phyloP scores from a whole-genome alignment of 1,140 invertebrate species.

The Kradibia gibbosae region DNA sequence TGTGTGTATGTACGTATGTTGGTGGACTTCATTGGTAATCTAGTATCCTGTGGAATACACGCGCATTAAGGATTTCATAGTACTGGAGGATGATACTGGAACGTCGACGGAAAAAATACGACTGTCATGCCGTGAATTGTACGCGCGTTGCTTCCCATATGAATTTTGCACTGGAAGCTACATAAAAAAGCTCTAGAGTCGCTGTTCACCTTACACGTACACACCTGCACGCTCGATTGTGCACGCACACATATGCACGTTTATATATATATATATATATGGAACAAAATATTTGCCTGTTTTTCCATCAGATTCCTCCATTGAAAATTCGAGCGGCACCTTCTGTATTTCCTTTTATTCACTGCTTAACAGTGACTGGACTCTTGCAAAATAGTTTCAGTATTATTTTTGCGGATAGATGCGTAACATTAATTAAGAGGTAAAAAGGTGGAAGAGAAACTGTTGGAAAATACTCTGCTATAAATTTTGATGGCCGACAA shows the following conservation, averaged over 20 bases:
- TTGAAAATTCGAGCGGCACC: neutral
- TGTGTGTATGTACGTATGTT: neutral
- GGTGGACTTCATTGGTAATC: neutral
- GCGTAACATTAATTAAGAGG: constrained; percentile 24
- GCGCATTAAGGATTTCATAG: neutral
- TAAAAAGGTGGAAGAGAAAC: neutral
- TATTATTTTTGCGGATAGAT: neutral
- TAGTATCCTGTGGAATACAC: neutral
- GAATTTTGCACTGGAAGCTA: constrained; percentile 18
- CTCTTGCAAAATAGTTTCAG: neutral
- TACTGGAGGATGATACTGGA: neutral
- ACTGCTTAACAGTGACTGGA: constrained; percentile 17
- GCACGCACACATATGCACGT: neutral
- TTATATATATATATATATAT: neutral
- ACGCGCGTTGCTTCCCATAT: neutral
- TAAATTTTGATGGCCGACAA: neutral
- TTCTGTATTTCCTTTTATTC: neutral
- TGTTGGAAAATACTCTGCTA: neutral
- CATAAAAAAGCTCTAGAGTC: neutral
- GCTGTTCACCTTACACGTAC: neutral
- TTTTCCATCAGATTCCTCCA: constrained; percentile 11
- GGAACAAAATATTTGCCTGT: neutral
- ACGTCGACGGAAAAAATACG: constrained; percentile 18
- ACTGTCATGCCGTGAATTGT: constrained; percentile 4
- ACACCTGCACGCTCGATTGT: too few species aligned